These are phyloP conservation scores for Copidosoma aretas DNA, from an alignment of 2,888 invertebrate species.

Conservation along the genomic window DNA sequence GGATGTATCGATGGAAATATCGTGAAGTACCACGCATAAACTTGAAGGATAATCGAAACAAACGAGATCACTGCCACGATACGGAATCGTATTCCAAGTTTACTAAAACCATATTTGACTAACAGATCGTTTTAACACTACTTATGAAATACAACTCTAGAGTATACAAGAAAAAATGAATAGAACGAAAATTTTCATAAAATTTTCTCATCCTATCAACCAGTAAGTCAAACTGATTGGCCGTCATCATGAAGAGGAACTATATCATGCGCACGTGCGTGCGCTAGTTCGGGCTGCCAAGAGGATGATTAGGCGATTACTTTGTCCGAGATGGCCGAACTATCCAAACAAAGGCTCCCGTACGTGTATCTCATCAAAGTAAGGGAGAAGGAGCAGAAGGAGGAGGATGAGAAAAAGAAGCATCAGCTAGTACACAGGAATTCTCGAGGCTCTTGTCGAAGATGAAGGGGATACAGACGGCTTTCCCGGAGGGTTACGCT, in stretches of 20 bases:
- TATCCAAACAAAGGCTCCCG: constrained; percentile 38
- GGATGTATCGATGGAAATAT: too few species aligned
- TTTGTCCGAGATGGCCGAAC: constrained; percentile 37
- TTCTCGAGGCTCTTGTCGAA: constrained; percentile 18
- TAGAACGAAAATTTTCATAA: not conserved
- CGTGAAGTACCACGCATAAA: too few species aligned
- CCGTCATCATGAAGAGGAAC: not conserved
- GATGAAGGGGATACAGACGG: not conserved
- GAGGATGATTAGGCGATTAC: constrained; percentile 42
- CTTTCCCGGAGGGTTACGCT: constrained; percentile 12
- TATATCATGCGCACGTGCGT: constrained; percentile 1
- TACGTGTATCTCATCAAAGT: constrained; percentile 2
- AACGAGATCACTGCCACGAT: too few species aligned
- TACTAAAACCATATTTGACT: too few species aligned
- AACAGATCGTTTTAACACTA: too few species aligned
- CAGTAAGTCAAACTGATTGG: constrained; percentile 27
- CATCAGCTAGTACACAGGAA: constrained; percentile 5
- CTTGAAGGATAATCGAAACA: too few species aligned
- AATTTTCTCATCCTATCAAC: not conserved
- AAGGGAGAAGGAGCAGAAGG: constrained; percentile 4
- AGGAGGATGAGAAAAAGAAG: not conserved
- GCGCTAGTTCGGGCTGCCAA: constrained; percentile 18
- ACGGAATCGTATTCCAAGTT: too few species aligned
- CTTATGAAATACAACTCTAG: too few species aligned
- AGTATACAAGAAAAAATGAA: too few species aligned